Evolutionary conservation across 2,797 vertebrate species (phyloP).

Genomic region (Coregonus sp.): DNA sequence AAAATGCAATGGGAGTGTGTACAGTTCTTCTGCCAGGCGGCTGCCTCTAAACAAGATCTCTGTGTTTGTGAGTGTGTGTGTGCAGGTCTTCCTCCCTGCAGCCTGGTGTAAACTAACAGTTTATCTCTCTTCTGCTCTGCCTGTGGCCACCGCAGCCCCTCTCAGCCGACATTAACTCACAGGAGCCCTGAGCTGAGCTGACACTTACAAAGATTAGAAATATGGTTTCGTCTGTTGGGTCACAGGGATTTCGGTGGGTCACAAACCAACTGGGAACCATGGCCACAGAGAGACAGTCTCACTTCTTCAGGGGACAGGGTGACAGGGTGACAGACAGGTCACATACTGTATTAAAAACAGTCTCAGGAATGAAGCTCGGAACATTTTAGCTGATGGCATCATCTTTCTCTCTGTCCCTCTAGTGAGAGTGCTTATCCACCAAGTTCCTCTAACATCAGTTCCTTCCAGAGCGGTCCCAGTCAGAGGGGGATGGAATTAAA

Average conservation of each 20-base stretch:
- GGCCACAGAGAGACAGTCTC: constrained; percentile 16
- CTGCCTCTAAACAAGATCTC: constrained; percentile 52
- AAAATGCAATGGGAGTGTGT: constrained; percentile 67
- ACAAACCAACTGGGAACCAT: constrained; percentile 46
- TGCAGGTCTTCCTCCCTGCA: not conserved
- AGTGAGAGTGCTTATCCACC: not conserved
- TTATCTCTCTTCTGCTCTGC: constrained; percentile 66
- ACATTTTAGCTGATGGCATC: not conserved
- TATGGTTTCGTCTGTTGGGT: constrained; percentile 33
- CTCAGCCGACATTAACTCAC: constrained; percentile 67
- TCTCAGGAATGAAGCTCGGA: not conserved
- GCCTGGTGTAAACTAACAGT: constrained; percentile 44
- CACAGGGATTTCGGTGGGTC: constrained; percentile 25
- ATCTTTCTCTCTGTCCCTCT: not conserved
- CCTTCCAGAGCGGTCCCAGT: constrained; percentile 20
- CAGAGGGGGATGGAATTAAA: constrained; percentile 18
- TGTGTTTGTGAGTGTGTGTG: not conserved
- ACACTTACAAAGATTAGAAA: constrained; percentile 28
- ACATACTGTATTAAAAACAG: no score
- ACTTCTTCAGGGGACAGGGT: not conserved
- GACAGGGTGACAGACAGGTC: not conserved
- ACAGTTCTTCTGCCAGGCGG: constrained; percentile 66
- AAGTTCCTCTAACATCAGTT: not conserved
- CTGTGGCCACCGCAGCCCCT: constrained; percentile 62
- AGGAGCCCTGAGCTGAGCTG: constrained; percentile 68